Base-by-base conservation (phyloP, 2,797 vertebrate species). In the Myiotriccus ornatus region DNA sequence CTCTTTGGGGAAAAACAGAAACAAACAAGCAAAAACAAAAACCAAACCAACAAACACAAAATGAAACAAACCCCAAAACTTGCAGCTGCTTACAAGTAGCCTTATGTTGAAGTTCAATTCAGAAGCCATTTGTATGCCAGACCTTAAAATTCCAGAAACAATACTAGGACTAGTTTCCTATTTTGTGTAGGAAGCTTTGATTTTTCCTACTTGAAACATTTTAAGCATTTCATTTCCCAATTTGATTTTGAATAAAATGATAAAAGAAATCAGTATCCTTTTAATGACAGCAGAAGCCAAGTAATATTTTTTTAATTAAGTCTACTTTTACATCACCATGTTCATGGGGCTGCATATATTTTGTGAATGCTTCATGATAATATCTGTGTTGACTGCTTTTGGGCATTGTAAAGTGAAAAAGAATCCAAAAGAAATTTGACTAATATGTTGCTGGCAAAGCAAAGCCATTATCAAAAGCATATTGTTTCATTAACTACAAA, bases 381-480 rank as follows among this genome's bases (percentile, higher is more conserved):
- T 60, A 84, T 93, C 93, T 70, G 62, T 94, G 93, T 84, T 95
- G 84, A 95, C 71, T 93, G 74, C 23, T 94, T 94, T 96, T 82
- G 90, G 94, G 78, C 84, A 81, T 88, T 70, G 57, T 90, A 59
- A 94, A 96, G 84, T 28, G 64, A 78, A 96, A 88, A 87, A 53
- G 64, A 88, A 92, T 93, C 92, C 93, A 91, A 90, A 95, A 90
- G 62, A 96, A 81, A 90, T 85, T 91, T 91, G 57, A 91, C 34
- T 71, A 96, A 83, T 86, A 95, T 37, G 86, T 95, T 87, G 81
- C 64, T 96, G 94, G 76, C 79, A 89, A 89, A 32, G 78, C 89
- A 92, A 75, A 92, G 84, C 57, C 91, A 88, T 95, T 95, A 90
- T 94, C 80, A 94, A 97, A 97, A 97, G 65, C 89, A 91, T 52